These are phyloP conservation scores for Desmophyllum pertusum DNA, from an alignment of 92 coral and sea anemone genomes.

Conservation along the genomic window DNA sequence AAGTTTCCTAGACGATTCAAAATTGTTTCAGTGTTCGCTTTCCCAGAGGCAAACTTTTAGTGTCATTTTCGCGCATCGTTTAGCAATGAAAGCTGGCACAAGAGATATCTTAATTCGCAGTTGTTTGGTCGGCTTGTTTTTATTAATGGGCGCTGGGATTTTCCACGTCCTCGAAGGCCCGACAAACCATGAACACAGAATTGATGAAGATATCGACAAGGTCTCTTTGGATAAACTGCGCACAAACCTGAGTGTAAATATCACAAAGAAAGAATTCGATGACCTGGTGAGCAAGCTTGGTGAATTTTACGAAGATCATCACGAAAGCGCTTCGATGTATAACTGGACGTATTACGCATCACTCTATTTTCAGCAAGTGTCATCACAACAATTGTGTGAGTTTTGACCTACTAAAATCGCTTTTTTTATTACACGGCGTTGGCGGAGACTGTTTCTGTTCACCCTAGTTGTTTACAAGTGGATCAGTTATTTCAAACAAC, in stretches of 20 bases:
- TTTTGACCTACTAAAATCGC: no score
- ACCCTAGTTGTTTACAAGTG: not conserved
- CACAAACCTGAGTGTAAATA: slow-evolving; percentile 34
- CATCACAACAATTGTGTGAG: slow-evolving; percentile 64
- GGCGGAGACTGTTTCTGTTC: not conserved
- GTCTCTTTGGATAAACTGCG: slow-evolving; percentile 14
- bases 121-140: slow-evolving; percentile 1
- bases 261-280: slow-evolving; percentile 40
- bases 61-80: not conserved
- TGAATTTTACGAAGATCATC: not conserved
- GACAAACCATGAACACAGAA: not conserved
- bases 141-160: slow-evolving; percentile 52
- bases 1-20: not conserved
- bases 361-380: slow-evolving; percentile 58
- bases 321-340: not conserved
- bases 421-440: no score
- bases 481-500: not conserved
- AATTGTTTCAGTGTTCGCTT: not conserved
- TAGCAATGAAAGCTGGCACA: slow-evolving; percentile 8
- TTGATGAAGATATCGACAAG: not conserved
- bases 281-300: slow-evolving; percentile 21
- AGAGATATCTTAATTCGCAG: slow-evolving; percentile 30
- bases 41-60: not conserved
- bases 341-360: slow-evolving; percentile 55
- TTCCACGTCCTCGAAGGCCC: slow-evolving; percentile 51